phyloP scores from a whole-genome alignment of 2,797 vertebrate species.

The Triplophysa bombifrons region DNA sequence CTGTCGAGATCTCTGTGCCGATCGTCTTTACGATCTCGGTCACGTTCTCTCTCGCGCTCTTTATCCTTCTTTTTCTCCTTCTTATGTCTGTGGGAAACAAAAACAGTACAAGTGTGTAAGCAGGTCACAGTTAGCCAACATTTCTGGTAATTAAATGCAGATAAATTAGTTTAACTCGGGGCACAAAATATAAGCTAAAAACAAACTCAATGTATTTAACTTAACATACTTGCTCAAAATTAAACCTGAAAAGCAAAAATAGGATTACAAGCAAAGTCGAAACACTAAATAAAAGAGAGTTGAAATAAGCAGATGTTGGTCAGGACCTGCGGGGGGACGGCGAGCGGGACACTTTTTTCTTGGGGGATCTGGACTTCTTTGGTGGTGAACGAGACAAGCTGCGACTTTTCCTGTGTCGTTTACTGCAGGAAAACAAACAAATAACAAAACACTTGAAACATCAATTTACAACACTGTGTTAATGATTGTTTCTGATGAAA shows the following conservation, averaged over 20 bases:
- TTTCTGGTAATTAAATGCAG: too few species aligned
- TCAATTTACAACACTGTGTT: too few species aligned
- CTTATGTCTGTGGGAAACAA: constrained; percentile 77
- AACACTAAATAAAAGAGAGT: too few species aligned
- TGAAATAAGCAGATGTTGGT: too few species aligned
- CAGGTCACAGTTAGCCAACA: too few species aligned
- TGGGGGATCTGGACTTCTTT: constrained; percentile 88
- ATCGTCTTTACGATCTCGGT: constrained; percentile 83
- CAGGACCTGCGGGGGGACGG: constrained; percentile 86
- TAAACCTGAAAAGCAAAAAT: too few species aligned
- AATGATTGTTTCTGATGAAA: too few species aligned
- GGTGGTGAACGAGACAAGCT: constrained; percentile 84
- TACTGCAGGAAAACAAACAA: constrained; percentile 52
- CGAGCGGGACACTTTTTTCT: constrained; percentile 84
- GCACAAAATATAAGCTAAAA: too few species aligned
- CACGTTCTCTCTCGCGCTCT: constrained; percentile 92
- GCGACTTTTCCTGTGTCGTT: constrained; percentile 88
- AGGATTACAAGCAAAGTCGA: too few species aligned
- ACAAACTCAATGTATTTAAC: too few species aligned
- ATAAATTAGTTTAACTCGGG: too few species aligned
- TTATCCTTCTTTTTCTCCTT: constrained; percentile 99
- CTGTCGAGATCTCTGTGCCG: constrained; percentile 83
- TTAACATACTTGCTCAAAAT: too few species aligned
- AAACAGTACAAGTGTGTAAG: neutral
- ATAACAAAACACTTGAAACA: neutral